These are phyloP conservation scores for Pandemis cinnamomeana DNA, from an alignment of 2,888 invertebrate genomes.

Conservation along the genomic window DNA sequence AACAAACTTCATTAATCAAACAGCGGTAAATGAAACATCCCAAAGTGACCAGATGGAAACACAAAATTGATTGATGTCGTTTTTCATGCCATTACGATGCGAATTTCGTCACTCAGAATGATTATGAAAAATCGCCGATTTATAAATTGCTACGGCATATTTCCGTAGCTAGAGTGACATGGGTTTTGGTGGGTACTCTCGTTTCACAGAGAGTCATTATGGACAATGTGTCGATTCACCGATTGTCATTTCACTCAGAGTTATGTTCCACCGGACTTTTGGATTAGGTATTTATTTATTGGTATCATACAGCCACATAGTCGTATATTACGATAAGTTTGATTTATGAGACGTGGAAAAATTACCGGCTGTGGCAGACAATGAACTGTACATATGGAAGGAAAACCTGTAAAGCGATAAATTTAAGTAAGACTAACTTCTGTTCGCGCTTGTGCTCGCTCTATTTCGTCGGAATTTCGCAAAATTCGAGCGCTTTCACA, in stretches of 20 bases:
- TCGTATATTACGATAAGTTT: too few relatives aligned
- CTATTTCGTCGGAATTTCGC: too few relatives aligned
- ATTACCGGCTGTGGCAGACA: too few relatives aligned
- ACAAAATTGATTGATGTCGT: slow-evolving; percentile 35
- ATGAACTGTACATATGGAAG: too few relatives aligned
- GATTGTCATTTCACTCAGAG: background rate
- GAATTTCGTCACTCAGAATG: slow-evolving; percentile 25
- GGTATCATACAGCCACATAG: too few relatives aligned
- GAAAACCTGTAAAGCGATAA: too few relatives aligned
- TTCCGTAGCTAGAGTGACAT: slow-evolving; percentile 5
- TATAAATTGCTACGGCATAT: slow-evolving; percentile 9
- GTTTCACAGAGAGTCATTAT: background rate
- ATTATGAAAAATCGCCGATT: slow-evolving; percentile 19
- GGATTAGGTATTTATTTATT: too few relatives aligned
- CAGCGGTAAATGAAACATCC: slow-evolving; percentile 28
- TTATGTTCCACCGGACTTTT: background rate
- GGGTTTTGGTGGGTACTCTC: background rate
- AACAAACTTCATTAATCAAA: slow-evolving; percentile 35
- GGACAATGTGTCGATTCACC: background rate
- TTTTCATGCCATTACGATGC: slow-evolving; percentile 32
- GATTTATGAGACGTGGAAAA: too few relatives aligned
- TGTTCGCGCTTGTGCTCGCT: too few relatives aligned
- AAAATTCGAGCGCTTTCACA: too few relatives aligned
- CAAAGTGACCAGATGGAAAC: slow-evolving; percentile 19
- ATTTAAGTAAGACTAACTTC: too few relatives aligned